These are phyloP conservation scores for Manis javanica DNA, from an alignment of 2,797 vertebrate species.

Conservation along the genomic window DNA sequence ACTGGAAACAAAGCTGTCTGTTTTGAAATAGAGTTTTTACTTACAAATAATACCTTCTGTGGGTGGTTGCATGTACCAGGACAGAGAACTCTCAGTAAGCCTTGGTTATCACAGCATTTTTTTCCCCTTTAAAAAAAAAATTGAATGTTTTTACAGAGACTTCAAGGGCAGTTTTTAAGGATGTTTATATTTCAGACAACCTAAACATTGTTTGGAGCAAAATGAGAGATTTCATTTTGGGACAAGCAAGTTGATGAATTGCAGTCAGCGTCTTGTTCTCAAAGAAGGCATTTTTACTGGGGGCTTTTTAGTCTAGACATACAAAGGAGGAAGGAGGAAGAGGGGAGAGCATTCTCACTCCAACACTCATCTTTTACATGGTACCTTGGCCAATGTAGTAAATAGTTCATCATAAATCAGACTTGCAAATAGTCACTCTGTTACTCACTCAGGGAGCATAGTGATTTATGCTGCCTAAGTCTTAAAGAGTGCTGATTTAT, in stretches of 20 bases:
- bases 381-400: constrained; percentile 55
- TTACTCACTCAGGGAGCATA: constrained; percentile 20
- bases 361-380: constrained; percentile 52
- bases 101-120: constrained; percentile 44
- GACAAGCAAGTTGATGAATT: constrained; percentile 71
- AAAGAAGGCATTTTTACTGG: constrained; percentile 72
- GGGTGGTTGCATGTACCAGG: background rate
- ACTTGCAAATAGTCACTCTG: constrained; percentile 53
- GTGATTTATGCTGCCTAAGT: constrained; percentile 63
- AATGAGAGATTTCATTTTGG: constrained; percentile 74
- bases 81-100: constrained; percentile 23
- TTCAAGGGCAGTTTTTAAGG: constrained; percentile 76
- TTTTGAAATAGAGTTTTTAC: background rate
- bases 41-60: background rate
- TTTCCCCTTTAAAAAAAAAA: background rate
- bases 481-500: constrained; percentile 70
- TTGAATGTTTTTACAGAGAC: constrained; percentile 77
- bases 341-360: background rate
- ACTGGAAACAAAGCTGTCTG: constrained; percentile 45
- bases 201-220: constrained; percentile 78
- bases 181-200: constrained; percentile 78
- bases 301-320: constrained; percentile 67
- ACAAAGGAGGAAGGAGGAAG: constrained; percentile 1
- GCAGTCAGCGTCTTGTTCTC: constrained; percentile 67
- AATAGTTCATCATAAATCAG: constrained; percentile 75